Conservation (phyloP, 2,797 vertebrate genomes). For the Sebastes vulpes region DNA sequence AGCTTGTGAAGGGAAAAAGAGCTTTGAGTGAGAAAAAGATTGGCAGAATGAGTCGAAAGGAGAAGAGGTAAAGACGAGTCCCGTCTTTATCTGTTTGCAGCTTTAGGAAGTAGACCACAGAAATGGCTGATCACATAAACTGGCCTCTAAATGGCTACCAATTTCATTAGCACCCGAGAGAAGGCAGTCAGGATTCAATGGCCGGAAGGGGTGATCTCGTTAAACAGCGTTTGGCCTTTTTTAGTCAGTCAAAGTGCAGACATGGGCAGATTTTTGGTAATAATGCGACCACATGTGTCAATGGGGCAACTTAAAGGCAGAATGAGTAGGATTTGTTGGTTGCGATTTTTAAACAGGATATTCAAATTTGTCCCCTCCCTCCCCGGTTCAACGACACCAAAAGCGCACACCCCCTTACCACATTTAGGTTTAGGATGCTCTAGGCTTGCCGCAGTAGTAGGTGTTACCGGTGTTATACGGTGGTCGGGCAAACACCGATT, state of each 20-base stretch:
- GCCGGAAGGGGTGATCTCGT: slow-evolving; percentile 72
- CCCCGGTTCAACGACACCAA: not conserved
- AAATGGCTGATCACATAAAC: slow-evolving; percentile 58
- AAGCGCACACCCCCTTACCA: not conserved
- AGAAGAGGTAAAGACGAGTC: slow-evolving; percentile 46
- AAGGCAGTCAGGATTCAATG: slow-evolving; percentile 66
- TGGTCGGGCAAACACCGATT: not conserved
- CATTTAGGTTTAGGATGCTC: not conserved
- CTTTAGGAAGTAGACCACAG: slow-evolving; percentile 39
- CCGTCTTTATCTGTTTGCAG: slow-evolving; percentile 51
- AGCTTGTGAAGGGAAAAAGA: slow-evolving; percentile 46
- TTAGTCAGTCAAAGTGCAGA: slow-evolving; percentile 31
- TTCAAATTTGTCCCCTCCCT: not conserved
- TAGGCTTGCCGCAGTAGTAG: too few species aligned
- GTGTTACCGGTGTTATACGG: not conserved
- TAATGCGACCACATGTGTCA: slow-evolving; percentile 26
- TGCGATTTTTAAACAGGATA: not conserved
- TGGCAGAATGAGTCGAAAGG: slow-evolving; percentile 50
- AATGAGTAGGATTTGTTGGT: not conserved
- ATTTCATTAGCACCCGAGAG: slow-evolving; percentile 77
- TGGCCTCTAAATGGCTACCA: slow-evolving; percentile 71
- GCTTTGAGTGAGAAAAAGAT: slow-evolving; percentile 55
- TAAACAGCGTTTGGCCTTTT: slow-evolving; percentile 52
- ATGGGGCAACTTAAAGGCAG: not conserved
- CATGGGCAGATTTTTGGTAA: slow-evolving; percentile 36